Conservation (phyloP, 2,888 invertebrate genomes). For the Metellina segmentata region DNA sequence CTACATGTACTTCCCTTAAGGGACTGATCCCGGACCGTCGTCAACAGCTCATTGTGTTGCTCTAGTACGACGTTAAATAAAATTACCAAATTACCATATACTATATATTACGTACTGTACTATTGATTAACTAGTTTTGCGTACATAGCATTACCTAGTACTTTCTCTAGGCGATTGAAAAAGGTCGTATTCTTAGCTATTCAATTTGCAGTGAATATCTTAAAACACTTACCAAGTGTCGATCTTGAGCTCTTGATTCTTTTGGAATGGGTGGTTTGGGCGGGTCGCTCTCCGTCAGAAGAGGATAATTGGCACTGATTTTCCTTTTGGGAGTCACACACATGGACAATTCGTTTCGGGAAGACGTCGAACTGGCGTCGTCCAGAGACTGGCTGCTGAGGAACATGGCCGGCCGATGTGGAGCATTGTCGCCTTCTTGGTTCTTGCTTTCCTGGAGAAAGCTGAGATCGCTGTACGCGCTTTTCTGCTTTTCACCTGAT, state of each 20-base stretch:
- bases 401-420: conserved; percentile 59
- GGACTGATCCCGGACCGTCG: too few relatives aligned
- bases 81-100: too few relatives aligned
- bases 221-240: conserved; percentile 34
- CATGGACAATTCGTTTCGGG: conserved; percentile 47
- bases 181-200: too few relatives aligned
- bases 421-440: conserved; percentile 10
- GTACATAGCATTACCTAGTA: too few relatives aligned
- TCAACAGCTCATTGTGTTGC: too few relatives aligned
- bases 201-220: too few relatives aligned
- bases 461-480: conserved; percentile 58
- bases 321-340: conserved; percentile 69
- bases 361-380: conserved; percentile 53
- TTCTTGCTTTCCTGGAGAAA: conserved; percentile 55
- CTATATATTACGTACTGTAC: too few relatives aligned
- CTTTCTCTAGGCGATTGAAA: too few relatives aligned
- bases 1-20: too few relatives aligned
- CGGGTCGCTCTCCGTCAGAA: conserved; percentile 39
- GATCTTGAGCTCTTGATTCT: conserved; percentile 3
- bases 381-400: conserved; percentile 75
- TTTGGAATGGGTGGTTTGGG: conserved; percentile 18
- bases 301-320: conserved; percentile 73
- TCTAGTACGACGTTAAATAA: too few relatives aligned
- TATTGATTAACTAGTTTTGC: too few relatives aligned
- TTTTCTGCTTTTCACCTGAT: conserved; percentile 73